phyloP scores from a whole-genome alignment of 2,797 vertebrate genomes.

The Petrocephalus schoutedeni region DNA sequence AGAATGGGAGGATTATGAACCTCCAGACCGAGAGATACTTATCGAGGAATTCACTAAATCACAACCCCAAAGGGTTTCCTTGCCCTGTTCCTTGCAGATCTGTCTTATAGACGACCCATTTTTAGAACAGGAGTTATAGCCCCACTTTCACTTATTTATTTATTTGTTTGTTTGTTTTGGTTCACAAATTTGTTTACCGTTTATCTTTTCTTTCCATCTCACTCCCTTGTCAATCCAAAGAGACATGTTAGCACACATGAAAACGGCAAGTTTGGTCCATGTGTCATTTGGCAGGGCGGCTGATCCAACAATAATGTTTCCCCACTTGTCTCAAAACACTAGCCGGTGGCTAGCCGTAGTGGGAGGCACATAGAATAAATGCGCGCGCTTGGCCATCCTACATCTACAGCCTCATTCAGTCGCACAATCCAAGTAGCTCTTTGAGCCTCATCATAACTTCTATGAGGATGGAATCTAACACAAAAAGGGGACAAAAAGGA shows the following conservation, averaged over 20 bases:
- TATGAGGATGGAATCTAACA: background rate
- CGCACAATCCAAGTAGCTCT: background rate
- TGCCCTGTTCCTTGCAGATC: background rate
- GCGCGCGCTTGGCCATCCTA: constrained; percentile 37
- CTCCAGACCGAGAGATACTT: background rate
- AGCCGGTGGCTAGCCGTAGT: constrained; percentile 54
- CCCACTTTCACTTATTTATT: background rate
- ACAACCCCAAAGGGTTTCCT: background rate
- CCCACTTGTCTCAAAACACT: constrained; percentile 56
- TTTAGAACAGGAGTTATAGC: background rate
- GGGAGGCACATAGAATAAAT: constrained; percentile 55
- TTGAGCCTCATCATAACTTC: background rate
- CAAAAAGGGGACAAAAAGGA: background rate
- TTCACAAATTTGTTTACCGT: background rate
- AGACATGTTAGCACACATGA: constrained; percentile 20
- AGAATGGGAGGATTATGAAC: background rate
- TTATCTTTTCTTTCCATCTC: background rate
- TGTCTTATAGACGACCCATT: background rate
- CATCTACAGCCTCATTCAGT: constrained; percentile 20
- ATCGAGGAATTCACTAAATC: background rate
- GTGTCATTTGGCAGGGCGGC: constrained; percentile 37
- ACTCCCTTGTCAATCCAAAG: background rate
- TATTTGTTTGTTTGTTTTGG: background rate
- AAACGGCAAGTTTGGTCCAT: constrained; percentile 43
- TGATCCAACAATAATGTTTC: constrained; percentile 66